A percentile compares a stretch with the other conserved stretches of the same genome.
Evolutionary conservation across 2,113 vertebrate species (phyloP).

Genomic region (Gila orcuttii): DNA sequence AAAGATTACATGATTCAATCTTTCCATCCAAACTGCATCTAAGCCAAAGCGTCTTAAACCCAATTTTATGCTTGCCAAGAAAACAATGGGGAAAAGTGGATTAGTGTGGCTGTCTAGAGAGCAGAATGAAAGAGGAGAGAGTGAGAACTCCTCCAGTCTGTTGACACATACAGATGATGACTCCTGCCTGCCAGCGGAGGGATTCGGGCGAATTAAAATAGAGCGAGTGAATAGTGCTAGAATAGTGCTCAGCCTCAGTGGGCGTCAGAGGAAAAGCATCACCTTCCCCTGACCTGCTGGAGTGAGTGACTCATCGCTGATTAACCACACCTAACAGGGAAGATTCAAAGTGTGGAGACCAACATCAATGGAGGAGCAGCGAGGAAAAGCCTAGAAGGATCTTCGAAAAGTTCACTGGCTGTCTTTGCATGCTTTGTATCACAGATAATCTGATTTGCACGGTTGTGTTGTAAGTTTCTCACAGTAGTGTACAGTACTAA

Average conservation of each 20-base stretch:
- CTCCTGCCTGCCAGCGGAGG: background rate
- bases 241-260: background rate
- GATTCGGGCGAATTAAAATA: background rate
- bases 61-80: constrained; percentile 39
- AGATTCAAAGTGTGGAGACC: background rate
- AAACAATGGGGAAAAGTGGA: constrained; percentile 66
- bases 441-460: constrained; percentile 35
- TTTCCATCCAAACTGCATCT: background rate
- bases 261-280: background rate
- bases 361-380: too few species aligned
- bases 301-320: constrained; percentile 19
- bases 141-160: constrained; percentile 59
- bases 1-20: background rate
- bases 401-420: background rate
- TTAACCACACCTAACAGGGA: constrained; percentile 21
- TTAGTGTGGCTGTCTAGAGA: constrained; percentile 57
- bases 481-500: background rate
- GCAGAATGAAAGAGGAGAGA: constrained; percentile 59
- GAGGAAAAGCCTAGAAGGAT: background rate
- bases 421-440: background rate
- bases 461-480: background rate
- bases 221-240: too few species aligned
- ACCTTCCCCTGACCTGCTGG: background rate
- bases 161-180: constrained; percentile 57
- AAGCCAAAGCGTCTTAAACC: background rate